Conservation (phyloP, 2,797 vertebrate genomes). For the Artibeus jamaicensis region DNA sequence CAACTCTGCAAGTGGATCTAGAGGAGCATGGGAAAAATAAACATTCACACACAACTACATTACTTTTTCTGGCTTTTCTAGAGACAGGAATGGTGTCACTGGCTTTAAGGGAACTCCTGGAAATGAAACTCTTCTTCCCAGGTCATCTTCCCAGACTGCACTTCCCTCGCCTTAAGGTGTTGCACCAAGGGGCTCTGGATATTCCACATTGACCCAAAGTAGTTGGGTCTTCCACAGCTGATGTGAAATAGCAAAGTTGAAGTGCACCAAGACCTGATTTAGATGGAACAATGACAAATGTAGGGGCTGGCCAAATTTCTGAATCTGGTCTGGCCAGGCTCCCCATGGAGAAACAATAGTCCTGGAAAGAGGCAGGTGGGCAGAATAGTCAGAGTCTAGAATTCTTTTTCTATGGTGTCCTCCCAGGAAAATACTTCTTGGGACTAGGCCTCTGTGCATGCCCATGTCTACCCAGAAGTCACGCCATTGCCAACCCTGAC, state of each 20-base stretch:
- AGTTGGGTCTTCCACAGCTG: too few relatives aligned
- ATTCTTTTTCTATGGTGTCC: background rate
- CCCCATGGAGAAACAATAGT: background rate
- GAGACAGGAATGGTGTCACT: too few relatives aligned
- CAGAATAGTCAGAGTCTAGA: background rate
- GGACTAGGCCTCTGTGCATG: background rate
- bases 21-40: background rate
- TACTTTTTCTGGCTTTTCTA: too few relatives aligned
- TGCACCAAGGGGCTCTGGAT: too few relatives aligned
- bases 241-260: too few relatives aligned
- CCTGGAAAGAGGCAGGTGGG: background rate
- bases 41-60: background rate
- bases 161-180: too few relatives aligned
- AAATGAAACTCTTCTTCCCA: background rate
- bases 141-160: too few relatives aligned
- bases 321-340: too few relatives aligned
- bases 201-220: too few relatives aligned
- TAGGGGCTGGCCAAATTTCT: too few relatives aligned
- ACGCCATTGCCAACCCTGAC: background rate
- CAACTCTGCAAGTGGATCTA: background rate
- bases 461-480: rapidly evolving
- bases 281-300: too few relatives aligned
- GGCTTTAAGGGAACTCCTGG: background rate
- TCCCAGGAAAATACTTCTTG: background rate
- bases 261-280: too few relatives aligned